Evolutionary conservation across 1,140 invertebrate species (phyloP).

Genomic region (Bombus impatiens): DNA sequence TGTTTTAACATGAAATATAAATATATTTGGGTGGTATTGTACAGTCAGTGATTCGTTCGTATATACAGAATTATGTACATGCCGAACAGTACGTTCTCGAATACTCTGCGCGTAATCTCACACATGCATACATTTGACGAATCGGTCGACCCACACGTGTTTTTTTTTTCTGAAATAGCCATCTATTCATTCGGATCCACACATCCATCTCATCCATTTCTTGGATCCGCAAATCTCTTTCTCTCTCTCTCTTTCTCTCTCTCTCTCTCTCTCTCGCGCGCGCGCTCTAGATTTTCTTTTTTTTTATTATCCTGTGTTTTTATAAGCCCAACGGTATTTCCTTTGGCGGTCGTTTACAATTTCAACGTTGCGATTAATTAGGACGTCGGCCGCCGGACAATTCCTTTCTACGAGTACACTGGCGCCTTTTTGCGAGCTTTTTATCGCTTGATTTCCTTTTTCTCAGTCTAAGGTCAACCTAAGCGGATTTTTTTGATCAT

Average conservation of each 20-base stretch:
- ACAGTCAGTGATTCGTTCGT: constrained; percentile 75
- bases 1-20: constrained; percentile 76
- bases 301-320: constrained; percentile 27
- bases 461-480: constrained; percentile 30
- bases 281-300: not conserved
- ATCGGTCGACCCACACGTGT: constrained; percentile 22
- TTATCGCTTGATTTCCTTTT: not conserved
- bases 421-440: constrained; percentile 22
- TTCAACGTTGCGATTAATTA: constrained; percentile 43
- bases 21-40: constrained; percentile 76
- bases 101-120: constrained; percentile 54
- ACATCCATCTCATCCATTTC: constrained; percentile 43
- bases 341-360: constrained; percentile 41
- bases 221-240: constrained; percentile 27
- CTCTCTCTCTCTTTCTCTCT: not conserved
- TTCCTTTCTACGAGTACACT: constrained; percentile 45
- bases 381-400: constrained; percentile 49
- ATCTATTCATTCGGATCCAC: constrained; percentile 38
- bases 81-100: constrained; percentile 65
- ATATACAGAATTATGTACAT: constrained; percentile 75
- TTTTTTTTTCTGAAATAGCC: constrained; percentile 9
- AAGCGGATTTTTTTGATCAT: constrained; percentile 44
- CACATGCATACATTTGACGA: constrained; percentile 18
- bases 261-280: too few species aligned
- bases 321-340: constrained; percentile 18